Conservation (phyloP, 2,888 invertebrate genomes). For the Patella pellucida region DNA sequence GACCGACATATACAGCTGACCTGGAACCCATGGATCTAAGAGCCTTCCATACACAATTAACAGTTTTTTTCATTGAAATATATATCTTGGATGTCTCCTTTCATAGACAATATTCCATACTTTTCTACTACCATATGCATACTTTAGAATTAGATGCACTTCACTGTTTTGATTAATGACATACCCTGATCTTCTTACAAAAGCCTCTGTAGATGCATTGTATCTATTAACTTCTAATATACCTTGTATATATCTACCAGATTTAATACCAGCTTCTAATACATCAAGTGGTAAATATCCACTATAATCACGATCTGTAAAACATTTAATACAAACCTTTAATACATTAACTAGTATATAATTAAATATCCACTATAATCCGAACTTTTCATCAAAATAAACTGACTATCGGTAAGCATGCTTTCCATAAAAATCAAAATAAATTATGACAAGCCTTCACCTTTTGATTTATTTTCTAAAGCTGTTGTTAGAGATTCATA, state of each 20-base stretch:
- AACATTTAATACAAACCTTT: no score
- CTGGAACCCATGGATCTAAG: no score
- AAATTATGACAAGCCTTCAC: constrained; percentile 1
- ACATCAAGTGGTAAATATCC: constrained; percentile 62
- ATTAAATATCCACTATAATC: no score
- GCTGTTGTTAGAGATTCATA: constrained; percentile 53
- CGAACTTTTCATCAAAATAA: no score
- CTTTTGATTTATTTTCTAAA: constrained; percentile 23
- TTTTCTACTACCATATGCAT: not conserved
- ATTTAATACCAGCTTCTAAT: constrained; percentile 59
- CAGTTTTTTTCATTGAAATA: not conserved
- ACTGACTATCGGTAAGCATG: no score
- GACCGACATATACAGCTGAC: no score
- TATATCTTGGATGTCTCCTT: not conserved
- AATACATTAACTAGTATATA: no score
- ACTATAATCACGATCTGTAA: constrained; percentile 49
- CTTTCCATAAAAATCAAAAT: no score
- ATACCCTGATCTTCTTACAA: constrained; percentile 58
- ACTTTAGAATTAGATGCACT: not conserved
- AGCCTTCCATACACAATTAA: no score
- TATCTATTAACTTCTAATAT: constrained; percentile 65
- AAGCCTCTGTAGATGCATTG: constrained; percentile 65
- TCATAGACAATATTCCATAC: not conserved
- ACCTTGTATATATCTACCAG: constrained; percentile 61
- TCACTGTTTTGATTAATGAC: not conserved